phyloP scores from a whole-genome alignment of 2,797 vertebrate genomes.

The Petrocephalus schoutedeni region DNA sequence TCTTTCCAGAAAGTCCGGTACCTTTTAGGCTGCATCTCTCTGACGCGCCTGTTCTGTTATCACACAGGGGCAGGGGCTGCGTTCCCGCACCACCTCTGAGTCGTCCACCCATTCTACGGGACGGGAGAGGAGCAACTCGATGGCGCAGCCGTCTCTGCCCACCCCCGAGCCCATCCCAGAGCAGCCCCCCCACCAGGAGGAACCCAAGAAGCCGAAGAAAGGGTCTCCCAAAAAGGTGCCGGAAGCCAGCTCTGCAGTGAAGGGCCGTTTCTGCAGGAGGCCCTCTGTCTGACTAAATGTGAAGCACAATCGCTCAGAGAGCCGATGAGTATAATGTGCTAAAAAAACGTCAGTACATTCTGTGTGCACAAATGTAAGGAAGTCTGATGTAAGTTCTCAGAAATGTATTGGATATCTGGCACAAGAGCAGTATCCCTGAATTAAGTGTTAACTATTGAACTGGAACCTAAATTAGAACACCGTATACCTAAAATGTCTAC shows the following conservation, averaged over 20 bases:
- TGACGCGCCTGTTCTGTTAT: background rate
- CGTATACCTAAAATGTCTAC: background rate
- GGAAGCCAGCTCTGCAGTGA: background rate
- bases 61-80: conserved; percentile 59
- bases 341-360: background rate
- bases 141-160: conserved; percentile 61
- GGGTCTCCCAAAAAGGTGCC: conserved; percentile 66
- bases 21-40: background rate
- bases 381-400: background rate
- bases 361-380: background rate
- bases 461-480: background rate
- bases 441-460: background rate
- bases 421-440: background rate
- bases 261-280: background rate
- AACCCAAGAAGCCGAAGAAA: conserved; percentile 58
- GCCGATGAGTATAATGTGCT: background rate
- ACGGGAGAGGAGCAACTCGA: conserved; percentile 68
- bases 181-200: conserved; percentile 53
- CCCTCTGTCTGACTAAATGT: background rate
- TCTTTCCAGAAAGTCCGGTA: background rate
- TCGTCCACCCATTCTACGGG: conserved; percentile 71
- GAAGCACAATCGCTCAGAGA: background rate
- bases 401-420: background rate
- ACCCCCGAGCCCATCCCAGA: conserved; percentile 68
- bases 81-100: conserved; percentile 74